phyloP scores from a whole-genome alignment of 2,888 invertebrate species.

The Zaprionus bogoriensis region DNA sequence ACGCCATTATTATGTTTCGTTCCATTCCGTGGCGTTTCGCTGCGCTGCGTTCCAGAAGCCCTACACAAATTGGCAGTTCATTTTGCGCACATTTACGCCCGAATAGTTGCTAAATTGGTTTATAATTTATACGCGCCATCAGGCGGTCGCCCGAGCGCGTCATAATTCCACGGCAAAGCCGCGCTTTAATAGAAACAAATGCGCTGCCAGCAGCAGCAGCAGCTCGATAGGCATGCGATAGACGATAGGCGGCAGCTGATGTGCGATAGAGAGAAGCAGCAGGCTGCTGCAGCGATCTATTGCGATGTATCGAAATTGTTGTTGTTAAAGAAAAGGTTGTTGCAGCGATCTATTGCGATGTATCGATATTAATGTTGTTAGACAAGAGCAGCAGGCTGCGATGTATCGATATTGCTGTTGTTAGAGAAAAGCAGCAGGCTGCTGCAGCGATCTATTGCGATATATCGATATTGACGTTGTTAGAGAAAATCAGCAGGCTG shows the following conservation, averaged over 20 bases:
- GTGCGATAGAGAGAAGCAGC: not conserved
- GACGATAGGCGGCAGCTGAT: not conserved
- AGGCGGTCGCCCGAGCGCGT: constrained; percentile 33
- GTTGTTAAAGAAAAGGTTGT: too few relatives aligned
- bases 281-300: too few relatives aligned
- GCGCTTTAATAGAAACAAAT: constrained; percentile 70
- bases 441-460: too few relatives aligned
- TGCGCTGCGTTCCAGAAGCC: too few relatives aligned
- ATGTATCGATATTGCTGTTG: too few relatives aligned
- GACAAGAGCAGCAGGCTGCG: too few relatives aligned
- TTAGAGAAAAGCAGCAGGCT: too few relatives aligned
- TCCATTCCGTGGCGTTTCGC: constrained; percentile 25
- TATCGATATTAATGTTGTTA: too few relatives aligned
- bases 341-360: too few relatives aligned
- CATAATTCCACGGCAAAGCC: constrained; percentile 52
- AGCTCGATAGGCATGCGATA: not conserved
- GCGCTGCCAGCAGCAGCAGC: constrained; percentile 51
- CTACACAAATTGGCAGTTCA: constrained; percentile 63
- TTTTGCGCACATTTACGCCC: constrained; percentile 62
- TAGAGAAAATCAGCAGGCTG: too few relatives aligned
- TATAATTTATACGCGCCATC: constrained; percentile 66
- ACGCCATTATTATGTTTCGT: constrained; percentile 55
- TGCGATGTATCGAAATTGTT: too few relatives aligned
- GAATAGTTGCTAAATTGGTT: constrained; percentile 72
- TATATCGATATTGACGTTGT: too few relatives aligned